Evolutionary conservation across 2,113 vertebrate genomes (phyloP).

Genomic region (Uria lomvia): DNA sequence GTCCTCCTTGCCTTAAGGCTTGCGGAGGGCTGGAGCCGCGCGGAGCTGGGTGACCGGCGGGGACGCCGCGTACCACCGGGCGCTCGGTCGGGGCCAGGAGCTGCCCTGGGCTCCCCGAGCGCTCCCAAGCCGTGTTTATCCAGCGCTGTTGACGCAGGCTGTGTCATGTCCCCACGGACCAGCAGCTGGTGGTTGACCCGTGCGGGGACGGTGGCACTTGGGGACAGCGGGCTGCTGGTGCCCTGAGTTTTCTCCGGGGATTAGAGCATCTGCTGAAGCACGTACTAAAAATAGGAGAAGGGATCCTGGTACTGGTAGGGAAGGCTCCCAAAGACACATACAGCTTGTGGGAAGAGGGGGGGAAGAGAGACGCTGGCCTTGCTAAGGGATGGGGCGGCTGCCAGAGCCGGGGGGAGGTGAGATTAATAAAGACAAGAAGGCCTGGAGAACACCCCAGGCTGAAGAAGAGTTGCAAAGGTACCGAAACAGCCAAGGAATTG

Average conservation of each 20-base stretch:
- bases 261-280: neutral
- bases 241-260: neutral
- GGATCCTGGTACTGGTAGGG: neutral
- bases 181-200: neutral
- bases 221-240: neutral
- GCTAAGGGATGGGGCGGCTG: neutral
- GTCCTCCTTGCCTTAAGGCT: rapidly evolving
- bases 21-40: neutral
- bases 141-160: neutral
- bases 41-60: neutral
- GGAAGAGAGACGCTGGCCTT: neutral
- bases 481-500: neutral
- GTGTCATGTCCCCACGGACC: neutral
- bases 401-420: neutral
- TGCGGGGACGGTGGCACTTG: neutral
- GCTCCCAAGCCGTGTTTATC: neutral
- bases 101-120: neutral
- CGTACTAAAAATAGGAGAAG: neutral
- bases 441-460: neutral
- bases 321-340: neutral
- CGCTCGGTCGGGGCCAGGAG: neutral
- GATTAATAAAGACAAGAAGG: neutral
- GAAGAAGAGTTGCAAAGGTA: neutral
- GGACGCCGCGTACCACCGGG: neutral
- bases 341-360: no score